These are phyloP conservation scores for Varanus komodoensis DNA, from an alignment of 2,113 vertebrate species.

Conservation along the genomic window DNA sequence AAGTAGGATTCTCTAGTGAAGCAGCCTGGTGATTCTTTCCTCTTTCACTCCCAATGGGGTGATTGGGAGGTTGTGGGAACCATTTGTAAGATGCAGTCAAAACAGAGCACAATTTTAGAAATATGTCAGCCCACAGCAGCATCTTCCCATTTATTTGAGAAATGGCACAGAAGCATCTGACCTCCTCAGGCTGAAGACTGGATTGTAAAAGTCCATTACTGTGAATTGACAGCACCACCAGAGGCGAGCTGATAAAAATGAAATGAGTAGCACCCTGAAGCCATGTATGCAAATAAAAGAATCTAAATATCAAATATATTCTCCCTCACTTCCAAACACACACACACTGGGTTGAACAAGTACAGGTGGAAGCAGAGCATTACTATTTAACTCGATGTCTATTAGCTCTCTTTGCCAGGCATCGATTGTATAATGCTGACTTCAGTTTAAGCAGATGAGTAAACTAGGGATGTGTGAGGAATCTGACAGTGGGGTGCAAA, in stretches of 20 bases:
- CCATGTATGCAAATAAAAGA: conserved; percentile 29
- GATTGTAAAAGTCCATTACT: background rate
- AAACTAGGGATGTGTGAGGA: background rate
- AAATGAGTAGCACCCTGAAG: background rate
- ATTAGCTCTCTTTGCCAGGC: background rate
- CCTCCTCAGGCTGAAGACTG: conserved; percentile 24
- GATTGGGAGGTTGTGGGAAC: background rate
- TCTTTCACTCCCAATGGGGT: background rate
- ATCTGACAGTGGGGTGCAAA: too few relatives aligned
- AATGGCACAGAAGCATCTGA: conserved; percentile 20
- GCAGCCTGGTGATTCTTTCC: conserved; percentile 20
- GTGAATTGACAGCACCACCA: background rate
- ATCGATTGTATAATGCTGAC: background rate
- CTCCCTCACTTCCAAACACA: conserved; percentile 20
- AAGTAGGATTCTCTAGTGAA: conserved; percentile 11
- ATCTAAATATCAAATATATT: background rate
- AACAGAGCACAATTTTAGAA: conserved; percentile 28
- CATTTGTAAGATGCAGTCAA: conserved; percentile 37
- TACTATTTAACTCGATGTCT: background rate
- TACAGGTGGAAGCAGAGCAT: background rate
- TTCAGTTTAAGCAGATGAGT: conserved; percentile 12
- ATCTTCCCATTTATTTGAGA: conserved; percentile 22
- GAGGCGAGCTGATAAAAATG: conserved; percentile 10
- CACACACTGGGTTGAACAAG: background rate
- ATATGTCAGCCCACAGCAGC: conserved; percentile 21